A percentile compares a stretch with the other conserved stretches of the same genome.
phyloP scores from a whole-genome alignment of 2,888 invertebrate species.

The Lycaena phlaeas region DNA sequence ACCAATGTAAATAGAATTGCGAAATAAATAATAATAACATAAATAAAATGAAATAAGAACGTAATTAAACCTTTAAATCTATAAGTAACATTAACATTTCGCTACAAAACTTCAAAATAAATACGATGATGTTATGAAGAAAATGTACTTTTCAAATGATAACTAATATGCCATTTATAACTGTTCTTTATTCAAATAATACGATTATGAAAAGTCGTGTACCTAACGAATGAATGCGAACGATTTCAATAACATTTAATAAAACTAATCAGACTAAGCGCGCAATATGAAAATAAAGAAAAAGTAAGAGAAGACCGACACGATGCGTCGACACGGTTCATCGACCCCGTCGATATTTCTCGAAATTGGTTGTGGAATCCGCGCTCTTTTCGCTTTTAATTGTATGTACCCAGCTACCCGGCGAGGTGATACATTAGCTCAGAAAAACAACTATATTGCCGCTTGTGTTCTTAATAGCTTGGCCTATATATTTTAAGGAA shows the following conservation, averaged over 20 bases:
- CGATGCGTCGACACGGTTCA: conserved; percentile 65
- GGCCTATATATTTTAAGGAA: too few species aligned
- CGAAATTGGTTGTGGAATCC: conserved; percentile 66
- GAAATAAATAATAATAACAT: too few species aligned
- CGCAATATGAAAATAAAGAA: conserved; percentile 38
- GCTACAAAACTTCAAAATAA: too few species aligned
- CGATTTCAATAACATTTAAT: background rate
- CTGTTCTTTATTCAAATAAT: too few species aligned
- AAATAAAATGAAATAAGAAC: too few species aligned
- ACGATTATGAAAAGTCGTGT: too few species aligned
- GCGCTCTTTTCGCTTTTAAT: conserved; percentile 70
- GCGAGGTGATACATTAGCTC: conserved; percentile 65
- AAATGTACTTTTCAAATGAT: too few species aligned
- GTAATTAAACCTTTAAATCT: too few species aligned
- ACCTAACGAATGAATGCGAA: background rate
- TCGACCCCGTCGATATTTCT: conserved; percentile 70
- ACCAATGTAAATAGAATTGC: too few species aligned
- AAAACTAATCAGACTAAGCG: conserved; percentile 6
- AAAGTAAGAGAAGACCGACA: conserved; percentile 52
- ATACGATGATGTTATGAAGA: too few species aligned
- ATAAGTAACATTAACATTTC: too few species aligned
- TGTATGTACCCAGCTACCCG: conserved; percentile 60
- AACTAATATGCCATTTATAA: too few species aligned
- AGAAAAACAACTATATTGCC: conserved; percentile 28
- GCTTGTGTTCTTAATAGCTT: background rate